A percentile compares a stretch with the other conserved stretches of the same genome.
Conservation (phyloP, 2,797 vertebrate genomes). For the Lerista edwardsae region DNA sequence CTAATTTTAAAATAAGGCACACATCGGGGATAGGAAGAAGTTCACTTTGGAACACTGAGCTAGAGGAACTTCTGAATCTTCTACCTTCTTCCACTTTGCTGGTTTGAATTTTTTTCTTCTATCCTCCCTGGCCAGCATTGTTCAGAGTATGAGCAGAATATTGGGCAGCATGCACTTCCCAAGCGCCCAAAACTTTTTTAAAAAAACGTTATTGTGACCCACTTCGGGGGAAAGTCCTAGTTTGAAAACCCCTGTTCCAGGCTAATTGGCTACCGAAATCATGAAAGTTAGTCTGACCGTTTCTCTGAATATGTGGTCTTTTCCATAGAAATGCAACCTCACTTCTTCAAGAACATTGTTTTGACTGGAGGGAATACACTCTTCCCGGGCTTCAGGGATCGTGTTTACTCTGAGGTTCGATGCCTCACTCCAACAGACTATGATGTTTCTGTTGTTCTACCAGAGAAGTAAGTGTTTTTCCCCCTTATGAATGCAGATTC, state of each 20-base stretch:
- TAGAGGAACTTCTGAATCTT: no score
- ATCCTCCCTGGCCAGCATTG: no score
- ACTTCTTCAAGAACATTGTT: conserved; percentile 97
- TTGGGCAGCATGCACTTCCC: no score
- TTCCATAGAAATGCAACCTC: conserved; percentile 94
- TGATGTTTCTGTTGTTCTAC: conserved; percentile 87
- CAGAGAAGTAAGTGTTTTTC: conserved; percentile 85
- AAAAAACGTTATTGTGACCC: no score
- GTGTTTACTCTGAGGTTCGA: conserved; percentile 92
- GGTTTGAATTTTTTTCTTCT: no score
- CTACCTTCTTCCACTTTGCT: no score
- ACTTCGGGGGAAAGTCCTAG: no score
- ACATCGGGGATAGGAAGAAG: no score
- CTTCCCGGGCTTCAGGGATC: conserved; percentile 92
- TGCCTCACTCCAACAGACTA: conserved; percentile 92
- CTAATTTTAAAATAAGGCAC: not conserved
- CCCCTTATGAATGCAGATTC: not conserved
- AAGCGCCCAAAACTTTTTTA: no score
- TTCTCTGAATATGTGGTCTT: conserved; percentile 8
- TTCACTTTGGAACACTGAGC: no score
- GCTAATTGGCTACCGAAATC: not conserved
- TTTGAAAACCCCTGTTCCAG: no score
- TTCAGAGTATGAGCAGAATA: no score
- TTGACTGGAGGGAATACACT: conserved; percentile 92
- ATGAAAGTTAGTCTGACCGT: not conserved